Evolutionary conservation across 2,888 invertebrate species (phyloP), one percentile per base, ranked within the genome.

Genomic region (Blera fallax): DNA sequence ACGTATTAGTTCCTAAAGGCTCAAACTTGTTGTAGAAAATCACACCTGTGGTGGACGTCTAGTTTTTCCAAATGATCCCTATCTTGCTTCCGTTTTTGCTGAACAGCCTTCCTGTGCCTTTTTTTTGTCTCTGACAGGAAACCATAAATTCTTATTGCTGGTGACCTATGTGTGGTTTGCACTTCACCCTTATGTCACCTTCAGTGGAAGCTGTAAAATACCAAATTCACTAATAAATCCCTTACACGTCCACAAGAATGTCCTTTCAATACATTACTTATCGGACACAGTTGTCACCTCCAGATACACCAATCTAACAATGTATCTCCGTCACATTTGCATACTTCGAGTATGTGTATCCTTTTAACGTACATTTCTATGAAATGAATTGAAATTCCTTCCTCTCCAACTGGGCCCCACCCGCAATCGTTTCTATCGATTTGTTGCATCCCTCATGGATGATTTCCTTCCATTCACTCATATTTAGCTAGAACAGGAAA

Each of bases 261-360:
- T 76, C 45, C 43, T 37, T 37, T 67, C 67, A 45, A 73, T 54
- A 70, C 50, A 56, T 56, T 79, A 62, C 79, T 62, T 78, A 76
- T 77, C 67, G 62, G 73, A 79, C 62, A 52, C 40, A 45, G 78
- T 69, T 73, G 83, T 78, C 83, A 79, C 54, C 60, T 78, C 62
- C 45, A 67, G 58, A 16, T 32, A 54, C 60, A 52, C 16, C 50
- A 77, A 62, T 50, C 29, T 58, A 70, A 70, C 64, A 64, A 45
- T 64, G 62, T 81, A 56, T 50, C 64, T 69, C 56, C 43, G 52
- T 58, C 58, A 58, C 70, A 77, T 82, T 72, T 82, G 50, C 82
- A 72, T 72, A 52, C 43, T n/a, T 29, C 54, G 5, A 27, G 8
- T 21, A 5, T 11, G 24, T 32, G 8, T 34, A 56, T 58, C 24